Evolutionary conservation across 2,113 vertebrate genomes (phyloP).

Genomic region (Podarcis cretensis): DNA sequence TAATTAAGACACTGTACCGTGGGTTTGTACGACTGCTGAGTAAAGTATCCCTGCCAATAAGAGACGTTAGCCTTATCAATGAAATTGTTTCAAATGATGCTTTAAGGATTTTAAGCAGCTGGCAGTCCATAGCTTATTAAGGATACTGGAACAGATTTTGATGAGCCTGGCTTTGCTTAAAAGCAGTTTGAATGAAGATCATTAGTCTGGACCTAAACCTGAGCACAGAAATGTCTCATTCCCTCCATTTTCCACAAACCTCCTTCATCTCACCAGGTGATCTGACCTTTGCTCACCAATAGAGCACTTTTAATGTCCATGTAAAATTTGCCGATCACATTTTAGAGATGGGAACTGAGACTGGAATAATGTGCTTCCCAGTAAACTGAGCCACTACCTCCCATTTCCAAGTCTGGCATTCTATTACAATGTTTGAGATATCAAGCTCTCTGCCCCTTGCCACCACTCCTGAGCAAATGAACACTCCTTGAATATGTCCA

Average conservation of each 20-base stretch:
- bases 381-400: background rate
- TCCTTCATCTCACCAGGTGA: too few species aligned
- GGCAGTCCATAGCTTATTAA: constrained; percentile 53
- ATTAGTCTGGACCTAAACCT: background rate
- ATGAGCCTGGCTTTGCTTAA: background rate
- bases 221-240: background rate
- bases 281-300: background rate
- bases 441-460: background rate
- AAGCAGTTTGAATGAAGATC: constrained; percentile 36
- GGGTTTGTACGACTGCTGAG: constrained; percentile 66
- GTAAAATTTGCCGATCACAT: background rate
- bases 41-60: constrained; percentile 47
- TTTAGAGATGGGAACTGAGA: background rate
- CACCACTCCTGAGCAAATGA: background rate
- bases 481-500: background rate
- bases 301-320: background rate
- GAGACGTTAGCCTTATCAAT: constrained; percentile 66
- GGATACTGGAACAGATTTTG: constrained; percentile 41
- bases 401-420: background rate
- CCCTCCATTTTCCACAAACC: background rate
- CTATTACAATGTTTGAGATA: background rate
- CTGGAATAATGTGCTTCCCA: background rate
- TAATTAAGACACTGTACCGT: constrained; percentile 83
- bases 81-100: constrained; percentile 48
- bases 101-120: constrained; percentile 49